A percentile compares a stretch with the other conserved stretches of the same genome.
Conservation (phyloP, 1,140 invertebrate genomes). For the Drosophila melanica region DNA sequence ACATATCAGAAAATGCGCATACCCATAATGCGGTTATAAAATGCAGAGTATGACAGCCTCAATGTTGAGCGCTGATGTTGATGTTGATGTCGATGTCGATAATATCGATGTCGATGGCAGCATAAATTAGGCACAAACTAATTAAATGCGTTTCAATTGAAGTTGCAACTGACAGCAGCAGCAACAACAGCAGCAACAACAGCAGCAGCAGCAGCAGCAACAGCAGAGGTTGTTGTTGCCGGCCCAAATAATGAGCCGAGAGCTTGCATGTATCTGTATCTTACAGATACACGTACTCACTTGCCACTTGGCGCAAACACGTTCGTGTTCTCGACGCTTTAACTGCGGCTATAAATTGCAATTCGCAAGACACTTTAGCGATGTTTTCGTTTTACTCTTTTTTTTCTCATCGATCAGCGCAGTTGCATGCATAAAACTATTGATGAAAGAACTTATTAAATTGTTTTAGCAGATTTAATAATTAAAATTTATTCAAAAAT, state of each 20-base stretch:
- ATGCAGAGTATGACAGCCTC: constrained; percentile 33
- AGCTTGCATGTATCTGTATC: constrained; percentile 29
- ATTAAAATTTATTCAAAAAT: too few species aligned
- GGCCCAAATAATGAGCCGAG: constrained; percentile 39
- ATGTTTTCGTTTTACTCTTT: not conserved
- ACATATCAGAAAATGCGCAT: not conserved
- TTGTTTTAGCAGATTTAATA: too few species aligned
- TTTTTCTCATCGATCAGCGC: not conserved
- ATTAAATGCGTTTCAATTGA: constrained; percentile 66
- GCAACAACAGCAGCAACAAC: not conserved
- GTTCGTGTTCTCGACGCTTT: constrained; percentile 7
- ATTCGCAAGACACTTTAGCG: constrained; percentile 22
- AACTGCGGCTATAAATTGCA: constrained; percentile 22
- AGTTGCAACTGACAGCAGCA: constrained; percentile 51
- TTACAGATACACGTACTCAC: constrained; percentile 40
- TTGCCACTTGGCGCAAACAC: constrained; percentile 20
- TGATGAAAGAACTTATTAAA: not conserved
- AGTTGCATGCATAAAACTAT: not conserved
- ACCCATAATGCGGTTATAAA: not conserved
- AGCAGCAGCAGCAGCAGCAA: not conserved
- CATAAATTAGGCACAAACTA: constrained; percentile 65
- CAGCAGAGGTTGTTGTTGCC: not conserved
- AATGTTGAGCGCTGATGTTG: constrained; percentile 9
- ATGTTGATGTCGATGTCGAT: constrained; percentile 13
- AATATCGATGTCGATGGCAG: constrained; percentile 40